Conservation (phyloP, 2,113 vertebrate species). For the Capra hircus region DNA sequence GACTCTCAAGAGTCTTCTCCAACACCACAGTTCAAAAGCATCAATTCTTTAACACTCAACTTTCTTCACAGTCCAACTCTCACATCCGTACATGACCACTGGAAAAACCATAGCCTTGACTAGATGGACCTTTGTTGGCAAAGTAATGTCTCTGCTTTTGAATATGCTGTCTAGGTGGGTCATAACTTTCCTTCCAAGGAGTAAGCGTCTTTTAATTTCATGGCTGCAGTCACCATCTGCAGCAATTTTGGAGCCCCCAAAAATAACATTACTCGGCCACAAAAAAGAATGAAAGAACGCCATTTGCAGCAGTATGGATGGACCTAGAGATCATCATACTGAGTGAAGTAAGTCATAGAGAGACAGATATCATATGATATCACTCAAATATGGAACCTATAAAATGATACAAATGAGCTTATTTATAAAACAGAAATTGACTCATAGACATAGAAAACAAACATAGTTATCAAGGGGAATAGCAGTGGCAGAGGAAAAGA, state of each 20-base stretch:
- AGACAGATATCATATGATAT: not conserved
- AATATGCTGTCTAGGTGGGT: too few relatives aligned
- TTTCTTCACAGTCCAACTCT: too few relatives aligned
- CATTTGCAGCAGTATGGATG: not conserved
- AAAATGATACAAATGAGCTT: not conserved
- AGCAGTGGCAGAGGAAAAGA: not conserved
- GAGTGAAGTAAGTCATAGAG: not conserved
- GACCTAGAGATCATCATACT: not conserved
- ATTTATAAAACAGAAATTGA: not conserved
- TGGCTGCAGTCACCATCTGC: too few relatives aligned
- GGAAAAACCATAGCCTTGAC: too few relatives aligned
- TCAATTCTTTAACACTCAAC: fast-evolving
- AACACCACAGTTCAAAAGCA: too few relatives aligned
- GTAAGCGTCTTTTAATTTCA: too few relatives aligned
- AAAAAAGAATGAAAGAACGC: not conserved
- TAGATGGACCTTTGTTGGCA: too few relatives aligned
- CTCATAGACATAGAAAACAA: not conserved
- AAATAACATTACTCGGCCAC: not conserved
- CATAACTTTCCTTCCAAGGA: too few relatives aligned
- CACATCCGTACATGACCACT: too few relatives aligned
- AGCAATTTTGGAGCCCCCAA: fast-evolving
- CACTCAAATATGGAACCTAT: not conserved
- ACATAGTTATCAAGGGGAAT: not conserved
- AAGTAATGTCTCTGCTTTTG: too few relatives aligned
- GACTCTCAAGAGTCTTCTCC: too few relatives aligned